Conservation (phyloP, 1,140 invertebrate species). For the Tribolium madens region DNA sequence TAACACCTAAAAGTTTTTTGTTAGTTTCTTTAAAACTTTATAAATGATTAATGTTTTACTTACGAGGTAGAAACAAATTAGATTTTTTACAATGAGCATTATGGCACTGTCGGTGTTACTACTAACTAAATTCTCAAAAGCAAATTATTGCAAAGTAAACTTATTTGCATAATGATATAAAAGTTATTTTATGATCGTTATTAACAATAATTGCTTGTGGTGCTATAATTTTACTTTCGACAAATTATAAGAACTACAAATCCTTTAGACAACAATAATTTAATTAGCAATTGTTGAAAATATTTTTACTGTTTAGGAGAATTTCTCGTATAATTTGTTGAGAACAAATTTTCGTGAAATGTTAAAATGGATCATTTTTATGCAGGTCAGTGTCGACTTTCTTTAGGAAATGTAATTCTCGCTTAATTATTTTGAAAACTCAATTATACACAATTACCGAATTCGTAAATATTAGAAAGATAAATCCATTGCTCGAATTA, state of each 20-base stretch:
- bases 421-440: constrained; percentile 2
- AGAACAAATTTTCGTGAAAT: background rate
- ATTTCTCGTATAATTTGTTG: background rate
- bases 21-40: background rate
- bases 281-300: background rate
- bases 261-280: constrained; percentile 13
- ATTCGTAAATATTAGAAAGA: background rate
- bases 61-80: background rate
- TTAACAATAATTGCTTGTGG: constrained; percentile 6
- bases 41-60: background rate
- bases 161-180: constrained; percentile 11
- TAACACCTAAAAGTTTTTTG: background rate
- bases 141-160: background rate
- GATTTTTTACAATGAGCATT: background rate
- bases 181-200: background rate
- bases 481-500: background rate
- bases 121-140: background rate
- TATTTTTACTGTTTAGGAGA: constrained; percentile 11
- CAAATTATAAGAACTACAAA: constrained; percentile 17
- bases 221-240: constrained; percentile 37
- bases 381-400: background rate
- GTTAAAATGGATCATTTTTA: background rate
- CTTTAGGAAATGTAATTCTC: background rate
- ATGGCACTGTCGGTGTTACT: background rate
- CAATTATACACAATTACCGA: background rate